Conservation (phyloP, 1,140 invertebrate species). For the Pararge aegeria region DNA sequence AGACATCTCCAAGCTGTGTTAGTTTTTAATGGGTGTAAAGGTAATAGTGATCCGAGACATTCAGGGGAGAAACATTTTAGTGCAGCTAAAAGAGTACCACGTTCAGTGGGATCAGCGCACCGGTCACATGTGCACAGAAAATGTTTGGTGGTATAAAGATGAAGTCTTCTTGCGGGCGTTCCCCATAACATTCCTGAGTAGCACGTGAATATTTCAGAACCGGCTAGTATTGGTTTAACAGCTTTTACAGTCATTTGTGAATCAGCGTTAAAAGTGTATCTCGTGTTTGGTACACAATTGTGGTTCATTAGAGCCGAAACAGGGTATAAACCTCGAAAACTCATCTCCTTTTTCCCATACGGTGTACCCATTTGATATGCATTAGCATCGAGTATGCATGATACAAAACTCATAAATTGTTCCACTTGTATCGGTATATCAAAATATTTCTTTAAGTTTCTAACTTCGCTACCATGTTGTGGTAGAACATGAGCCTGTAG, state of each 20-base stretch:
- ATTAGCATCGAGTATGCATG: constrained; percentile 86
- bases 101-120: constrained; percentile 85
- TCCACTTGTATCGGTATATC: constrained; percentile 81
- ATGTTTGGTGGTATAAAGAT: constrained; percentile 86
- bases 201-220: constrained; percentile 85
- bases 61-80: constrained; percentile 75
- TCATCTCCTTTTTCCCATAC: constrained; percentile 75
- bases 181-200: constrained; percentile 88
- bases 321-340: constrained; percentile 86
- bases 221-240: constrained; percentile 81
- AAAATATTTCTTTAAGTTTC: constrained; percentile 81
- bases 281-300: constrained; percentile 87
- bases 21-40: constrained; percentile 66
- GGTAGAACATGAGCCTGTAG: constrained; percentile 80
- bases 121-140: constrained; percentile 87
- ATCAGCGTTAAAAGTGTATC: constrained; percentile 82
- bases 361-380: constrained; percentile 84
- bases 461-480: constrained; percentile 81
- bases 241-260: constrained; percentile 83
- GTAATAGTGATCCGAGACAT: constrained; percentile 70
- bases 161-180: constrained; percentile 82
- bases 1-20: constrained; percentile 76
- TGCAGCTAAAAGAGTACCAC: constrained; percentile 73
- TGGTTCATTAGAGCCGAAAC: constrained; percentile 88
- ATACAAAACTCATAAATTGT: constrained; percentile 81